These are phyloP conservation scores for Argya squamiceps DNA, from an alignment of 2,797 vertebrate genomes.

Conservation along the genomic window DNA sequence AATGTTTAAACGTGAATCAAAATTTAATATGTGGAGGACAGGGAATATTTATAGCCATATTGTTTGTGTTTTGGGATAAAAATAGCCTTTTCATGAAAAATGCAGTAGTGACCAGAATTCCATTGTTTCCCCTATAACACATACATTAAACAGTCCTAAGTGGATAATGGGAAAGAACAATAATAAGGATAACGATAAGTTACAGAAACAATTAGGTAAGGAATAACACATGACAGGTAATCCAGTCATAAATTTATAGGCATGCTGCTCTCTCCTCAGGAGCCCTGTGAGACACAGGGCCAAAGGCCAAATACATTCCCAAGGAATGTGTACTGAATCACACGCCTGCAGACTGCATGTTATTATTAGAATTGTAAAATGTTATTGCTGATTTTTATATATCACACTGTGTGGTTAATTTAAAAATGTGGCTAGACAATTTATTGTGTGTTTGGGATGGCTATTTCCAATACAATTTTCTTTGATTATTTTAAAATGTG, in stretches of 20 bases:
- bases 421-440: slow-evolving; percentile 56
- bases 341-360: slow-evolving; percentile 51
- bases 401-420: slow-evolving; percentile 68
- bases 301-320: slow-evolving; percentile 70
- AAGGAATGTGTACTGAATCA: slow-evolving; percentile 62
- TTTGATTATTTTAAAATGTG: slow-evolving; percentile 67
- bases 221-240: slow-evolving; percentile 71
- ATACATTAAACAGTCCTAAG: slow-evolving; percentile 54
- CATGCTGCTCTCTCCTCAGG: slow-evolving; percentile 46
- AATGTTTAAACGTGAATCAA: background rate
- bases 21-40: background rate
- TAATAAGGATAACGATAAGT: slow-evolving; percentile 70
- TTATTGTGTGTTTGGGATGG: slow-evolving; percentile 54
- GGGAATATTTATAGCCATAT: background rate
- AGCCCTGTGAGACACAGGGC: slow-evolving; percentile 60
- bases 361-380: slow-evolving; percentile 69
- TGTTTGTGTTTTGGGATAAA: slow-evolving; percentile 34
- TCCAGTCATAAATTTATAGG: slow-evolving; percentile 69
- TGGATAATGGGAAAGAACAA: slow-evolving; percentile 66
- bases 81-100: slow-evolving; percentile 33
- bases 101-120: background rate
- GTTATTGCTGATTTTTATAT: slow-evolving; percentile 69
- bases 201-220: slow-evolving; percentile 71
- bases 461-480: slow-evolving; percentile 57
- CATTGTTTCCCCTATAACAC: slow-evolving; percentile 27